Conservation (phyloP, 2,888 invertebrate genomes). For the Diarsia dahlii region DNA sequence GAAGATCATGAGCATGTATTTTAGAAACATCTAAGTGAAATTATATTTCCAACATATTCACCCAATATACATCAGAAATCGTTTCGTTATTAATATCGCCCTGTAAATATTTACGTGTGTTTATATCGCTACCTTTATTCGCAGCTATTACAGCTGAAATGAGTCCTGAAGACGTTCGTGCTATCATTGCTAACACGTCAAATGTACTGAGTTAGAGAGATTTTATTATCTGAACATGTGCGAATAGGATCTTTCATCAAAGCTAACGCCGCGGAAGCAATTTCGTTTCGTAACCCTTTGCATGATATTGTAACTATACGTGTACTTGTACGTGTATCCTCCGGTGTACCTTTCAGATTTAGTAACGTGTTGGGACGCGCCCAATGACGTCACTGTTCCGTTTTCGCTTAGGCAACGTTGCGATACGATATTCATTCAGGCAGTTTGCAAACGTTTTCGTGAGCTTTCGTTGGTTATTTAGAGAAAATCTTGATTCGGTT, state of each 20-base stretch:
- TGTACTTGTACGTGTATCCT: constrained; percentile 60
- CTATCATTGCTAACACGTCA: constrained; percentile 48
- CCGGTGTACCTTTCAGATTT: constrained; percentile 67
- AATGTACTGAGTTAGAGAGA: constrained; percentile 54
- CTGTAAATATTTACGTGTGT: constrained; percentile 45
- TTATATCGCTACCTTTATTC: constrained; percentile 45
- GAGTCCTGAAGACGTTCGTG: constrained; percentile 45
- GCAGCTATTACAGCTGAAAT: constrained; percentile 42
- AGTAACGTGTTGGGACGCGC: constrained; percentile 49
- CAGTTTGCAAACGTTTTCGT: constrained; percentile 9
- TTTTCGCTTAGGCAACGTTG: constrained; percentile 35
- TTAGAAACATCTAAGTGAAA: constrained; percentile 15
- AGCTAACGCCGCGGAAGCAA: constrained; percentile 76
- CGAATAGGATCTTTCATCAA: constrained; percentile 73
- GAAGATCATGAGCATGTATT: constrained; percentile 22
- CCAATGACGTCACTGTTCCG: constrained; percentile 42
- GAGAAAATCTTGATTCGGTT: constrained; percentile 17
- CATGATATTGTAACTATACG: constrained; percentile 66
- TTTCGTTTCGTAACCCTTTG: constrained; percentile 77
- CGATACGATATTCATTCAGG: constrained; percentile 29
- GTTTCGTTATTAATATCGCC: constrained; percentile 46
- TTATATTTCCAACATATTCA: constrained; percentile 2
- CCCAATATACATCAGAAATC: constrained; percentile 18
- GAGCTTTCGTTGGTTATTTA: constrained; percentile 12
- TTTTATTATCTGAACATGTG: constrained; percentile 62